phyloP scores from a whole-genome alignment of 2,888 invertebrate genomes.

The Habroteleia sp. region DNA sequence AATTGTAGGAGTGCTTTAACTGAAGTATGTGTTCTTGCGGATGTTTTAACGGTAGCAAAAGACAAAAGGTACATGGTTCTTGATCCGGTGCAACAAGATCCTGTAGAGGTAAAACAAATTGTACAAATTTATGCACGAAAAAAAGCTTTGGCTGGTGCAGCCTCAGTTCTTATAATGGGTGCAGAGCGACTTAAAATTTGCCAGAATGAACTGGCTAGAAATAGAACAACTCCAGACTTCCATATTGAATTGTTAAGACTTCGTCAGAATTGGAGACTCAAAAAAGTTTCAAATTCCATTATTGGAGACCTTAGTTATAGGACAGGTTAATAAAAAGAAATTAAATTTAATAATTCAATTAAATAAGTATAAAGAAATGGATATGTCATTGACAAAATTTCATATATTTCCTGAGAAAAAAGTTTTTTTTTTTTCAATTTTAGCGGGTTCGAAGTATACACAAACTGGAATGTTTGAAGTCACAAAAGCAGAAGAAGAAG shows the following conservation, averaged over 20 bases:
- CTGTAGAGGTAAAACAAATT: slow-evolving; percentile 91
- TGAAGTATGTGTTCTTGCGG: slow-evolving; percentile 95
- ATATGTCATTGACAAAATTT: too few relatives aligned
- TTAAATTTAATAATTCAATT: too few relatives aligned
- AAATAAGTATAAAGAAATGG: too few relatives aligned
- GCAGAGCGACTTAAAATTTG: slow-evolving; percentile 92
- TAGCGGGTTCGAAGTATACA: slow-evolving; percentile 94
- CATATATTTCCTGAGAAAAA: too few relatives aligned
- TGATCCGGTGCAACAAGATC: slow-evolving; percentile 94
- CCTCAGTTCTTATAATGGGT: slow-evolving; percentile 90
- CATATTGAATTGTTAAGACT: slow-evolving; percentile 94
- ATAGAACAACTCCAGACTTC: slow-evolving; percentile 92
- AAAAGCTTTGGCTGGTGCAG: slow-evolving; percentile 93
- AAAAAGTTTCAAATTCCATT: slow-evolving; percentile 96
- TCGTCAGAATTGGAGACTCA: slow-evolving; percentile 96
- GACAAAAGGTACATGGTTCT: slow-evolving; percentile 97
- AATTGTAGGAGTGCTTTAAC: slow-evolving; percentile 88
- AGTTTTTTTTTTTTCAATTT: too few relatives aligned
- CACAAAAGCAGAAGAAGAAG: slow-evolving; percentile 93
- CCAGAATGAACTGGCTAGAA: slow-evolving; percentile 90
- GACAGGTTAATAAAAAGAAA: slow-evolving; percentile 84
- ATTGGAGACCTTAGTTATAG: slow-evolving; percentile 97
- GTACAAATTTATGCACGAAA: slow-evolving; percentile 96
- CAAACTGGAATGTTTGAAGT: slow-evolving; percentile 98
- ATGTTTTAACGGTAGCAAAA: slow-evolving; percentile 95